Base-by-base conservation (phyloP, 2,113 vertebrate species). In the Rhipidura dahli region DNA sequence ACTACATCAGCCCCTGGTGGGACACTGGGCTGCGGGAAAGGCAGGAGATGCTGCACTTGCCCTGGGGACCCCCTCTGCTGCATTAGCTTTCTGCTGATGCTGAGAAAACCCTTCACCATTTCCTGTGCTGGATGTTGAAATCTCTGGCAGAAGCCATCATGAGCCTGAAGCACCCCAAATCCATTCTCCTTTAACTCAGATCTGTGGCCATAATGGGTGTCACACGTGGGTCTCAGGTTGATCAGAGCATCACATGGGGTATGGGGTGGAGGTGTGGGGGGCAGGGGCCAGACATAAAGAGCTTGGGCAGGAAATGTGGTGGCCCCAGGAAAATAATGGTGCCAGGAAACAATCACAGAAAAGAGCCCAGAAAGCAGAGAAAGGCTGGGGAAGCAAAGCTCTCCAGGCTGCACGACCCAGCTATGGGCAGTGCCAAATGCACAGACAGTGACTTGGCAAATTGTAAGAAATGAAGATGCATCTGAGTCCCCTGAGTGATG, bases 241-340 rank as follows among this genome's bases (percentile, higher is more conserved):
- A 44, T 61, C 49, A 69, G 40, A 63, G 47, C 17, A 42, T 26
- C 1, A 0, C 2, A 3, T 0, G 0, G 19, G 27, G 22, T 60
- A 1, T 4, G 9, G 27, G 22, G 8, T 42, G 24, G 33, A 76
- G 47, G 33, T 24, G 7, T 20, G 56, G 35, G 57, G 15, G 4
- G 30, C 13, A 1, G 35, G 42, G 20, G 17, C 10, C 1, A 7
- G 49, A 44, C 11, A 4, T 13, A 56, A 33, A 2, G 15, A 69
- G 42, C 64, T 87, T 0, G 1, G 64, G 23, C 30, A 73, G 71
- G 22, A 57, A 30, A 83, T 30, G 24, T 13, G 4, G 30, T 15
- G 9, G 23, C 44, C 72, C 3, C 4, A 51, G 54, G 40, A 37
- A 54, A 64, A 44, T 60, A 42, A 30, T 13, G 26, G 27, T 88